A percentile compares a stretch with the other conserved stretches of the same genome.
Conservation (phyloP, 2,797 vertebrate species). For the Hirundo rustica region DNA sequence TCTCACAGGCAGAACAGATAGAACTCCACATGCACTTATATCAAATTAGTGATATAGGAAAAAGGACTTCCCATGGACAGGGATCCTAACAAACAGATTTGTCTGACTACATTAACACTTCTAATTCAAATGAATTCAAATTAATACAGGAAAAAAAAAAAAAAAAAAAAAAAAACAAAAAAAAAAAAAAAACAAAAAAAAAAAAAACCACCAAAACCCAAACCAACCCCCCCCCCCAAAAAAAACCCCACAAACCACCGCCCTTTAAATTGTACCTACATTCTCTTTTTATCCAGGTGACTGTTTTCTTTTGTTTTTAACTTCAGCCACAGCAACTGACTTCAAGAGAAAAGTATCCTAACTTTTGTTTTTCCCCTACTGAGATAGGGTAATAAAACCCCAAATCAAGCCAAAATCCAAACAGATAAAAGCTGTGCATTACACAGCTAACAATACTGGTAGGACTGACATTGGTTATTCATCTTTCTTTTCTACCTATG, state of each 20-base stretch:
- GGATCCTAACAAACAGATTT: background rate
- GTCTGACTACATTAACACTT: background rate
- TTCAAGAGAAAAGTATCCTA: background rate
- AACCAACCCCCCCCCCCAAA: no score
- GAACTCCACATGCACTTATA: background rate
- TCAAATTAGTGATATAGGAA: background rate
- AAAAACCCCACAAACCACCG: no score
- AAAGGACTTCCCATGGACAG: background rate
- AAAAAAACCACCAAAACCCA: no score
- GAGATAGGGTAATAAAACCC: background rate
- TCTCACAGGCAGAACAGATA: background rate
- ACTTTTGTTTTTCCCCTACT: background rate
- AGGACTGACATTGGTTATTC: background rate
- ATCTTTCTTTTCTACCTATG: background rate
- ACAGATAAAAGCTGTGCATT: background rate
- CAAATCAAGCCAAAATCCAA: background rate
- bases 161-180: background rate
- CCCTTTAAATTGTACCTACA: background rate
- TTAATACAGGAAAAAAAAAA: background rate
- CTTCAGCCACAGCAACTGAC: background rate
- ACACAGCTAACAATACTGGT: background rate
- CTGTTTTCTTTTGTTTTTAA: background rate
- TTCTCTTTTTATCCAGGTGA: background rate
- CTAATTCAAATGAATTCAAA: background rate
- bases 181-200: accelerated